Conservation (phyloP, 2,888 invertebrate genomes). For the Unio pictorum region DNA sequence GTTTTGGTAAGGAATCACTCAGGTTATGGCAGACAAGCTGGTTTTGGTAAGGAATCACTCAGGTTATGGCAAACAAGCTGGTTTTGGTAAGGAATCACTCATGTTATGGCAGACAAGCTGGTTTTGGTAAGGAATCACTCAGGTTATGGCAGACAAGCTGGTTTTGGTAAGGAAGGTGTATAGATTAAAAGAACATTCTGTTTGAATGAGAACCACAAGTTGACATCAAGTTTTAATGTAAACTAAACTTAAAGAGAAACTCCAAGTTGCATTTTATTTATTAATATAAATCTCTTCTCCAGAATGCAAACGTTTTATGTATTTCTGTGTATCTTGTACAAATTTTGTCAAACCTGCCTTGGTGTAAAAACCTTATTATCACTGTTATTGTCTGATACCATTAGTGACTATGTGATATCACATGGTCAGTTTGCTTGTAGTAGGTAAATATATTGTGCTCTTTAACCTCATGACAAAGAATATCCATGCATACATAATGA, state of each 20-base stretch:
- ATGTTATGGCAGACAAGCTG: slow-evolving; percentile 84
- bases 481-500: no score
- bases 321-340: no score
- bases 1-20: slow-evolving; percentile 76
- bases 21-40: slow-evolving; percentile 84
- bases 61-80: slow-evolving; percentile 84
- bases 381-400: no score
- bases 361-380: no score
- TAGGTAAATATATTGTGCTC: no score
- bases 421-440: no score
- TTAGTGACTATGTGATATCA: no score
- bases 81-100: slow-evolving; percentile 76
- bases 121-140: slow-evolving; percentile 84
- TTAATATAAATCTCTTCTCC: no score
- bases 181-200: neutral
- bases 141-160: slow-evolving; percentile 84
- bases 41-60: slow-evolving; percentile 76
- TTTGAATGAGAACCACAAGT: neutral
- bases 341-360: no score
- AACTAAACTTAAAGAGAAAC: neutral
- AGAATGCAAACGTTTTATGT: no score
- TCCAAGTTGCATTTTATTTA: no score
- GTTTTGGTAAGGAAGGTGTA: slow-evolving; percentile 75
- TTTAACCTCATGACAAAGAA: no score
- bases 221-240: neutral